These are phyloP conservation scores for Willowsia nigromaculata DNA, from an alignment of 2,888 invertebrate genomes.

Conservation along the genomic window DNA sequence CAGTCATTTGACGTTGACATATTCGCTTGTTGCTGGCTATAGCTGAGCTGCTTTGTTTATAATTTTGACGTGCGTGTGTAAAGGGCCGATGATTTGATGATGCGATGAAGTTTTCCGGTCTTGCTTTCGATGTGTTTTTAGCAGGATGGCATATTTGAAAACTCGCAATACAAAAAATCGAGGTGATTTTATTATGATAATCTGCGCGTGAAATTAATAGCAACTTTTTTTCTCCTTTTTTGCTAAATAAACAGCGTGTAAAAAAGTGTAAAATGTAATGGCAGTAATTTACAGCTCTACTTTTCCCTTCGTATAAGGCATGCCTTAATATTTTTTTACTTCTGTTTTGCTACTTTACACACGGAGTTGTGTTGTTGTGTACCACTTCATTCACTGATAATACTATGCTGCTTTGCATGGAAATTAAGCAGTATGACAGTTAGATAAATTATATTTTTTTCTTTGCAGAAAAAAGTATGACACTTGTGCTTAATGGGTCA, in stretches of 20 bases:
- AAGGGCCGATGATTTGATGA: background rate
- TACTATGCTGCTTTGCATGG: conserved; percentile 29
- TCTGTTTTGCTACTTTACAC: background rate
- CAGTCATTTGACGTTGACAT: conserved; percentile 37
- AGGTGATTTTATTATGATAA: background rate
- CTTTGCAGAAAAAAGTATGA: conserved; percentile 15
- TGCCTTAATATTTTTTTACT: background rate
- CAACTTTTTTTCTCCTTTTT: conserved; percentile 35
- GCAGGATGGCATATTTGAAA: background rate
- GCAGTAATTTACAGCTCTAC: conserved; percentile 30
- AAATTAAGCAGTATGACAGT: conserved; percentile 56
- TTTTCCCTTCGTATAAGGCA: conserved; percentile 26
- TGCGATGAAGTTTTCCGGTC: conserved; percentile 3
- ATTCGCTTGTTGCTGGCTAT: background rate
- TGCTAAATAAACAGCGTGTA: conserved; percentile 1
- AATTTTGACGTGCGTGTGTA: background rate
- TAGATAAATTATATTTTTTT: conserved; percentile 48
- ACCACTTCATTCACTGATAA: conserved; percentile 3
- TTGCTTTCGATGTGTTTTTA: background rate
- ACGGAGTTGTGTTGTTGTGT: background rate
- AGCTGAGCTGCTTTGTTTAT: background rate
- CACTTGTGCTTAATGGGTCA: conserved; percentile 57
- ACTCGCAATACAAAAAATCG: background rate
- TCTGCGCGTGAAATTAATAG: conserved; percentile 54
- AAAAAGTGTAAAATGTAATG: conserved; percentile 9